Percentiles rank a stretch among this genome's conserved stretches.
Conservation (phyloP, 2,797 vertebrate species). For the Acanthopagrus latus region DNA sequence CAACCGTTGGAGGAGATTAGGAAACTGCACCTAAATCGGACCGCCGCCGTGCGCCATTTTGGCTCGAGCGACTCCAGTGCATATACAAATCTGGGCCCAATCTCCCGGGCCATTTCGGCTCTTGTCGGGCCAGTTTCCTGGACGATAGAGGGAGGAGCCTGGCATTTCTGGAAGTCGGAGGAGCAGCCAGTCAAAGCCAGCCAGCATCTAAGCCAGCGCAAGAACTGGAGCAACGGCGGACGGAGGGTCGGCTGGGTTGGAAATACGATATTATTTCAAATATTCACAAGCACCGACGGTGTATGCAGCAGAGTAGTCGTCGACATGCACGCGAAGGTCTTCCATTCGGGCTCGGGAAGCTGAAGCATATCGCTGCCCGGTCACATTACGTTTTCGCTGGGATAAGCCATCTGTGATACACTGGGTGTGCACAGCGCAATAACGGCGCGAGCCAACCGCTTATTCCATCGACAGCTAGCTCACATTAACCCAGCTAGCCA, state of each 20-base stretch:
- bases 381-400: conserved; percentile 51
- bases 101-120: conserved; percentile 66
- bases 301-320: conserved; percentile 23
- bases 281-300: conserved; percentile 34
- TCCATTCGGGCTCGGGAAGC: conserved; percentile 66
- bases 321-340: conserved; percentile 62
- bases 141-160: conserved; percentile 83
- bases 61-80: conserved; percentile 64
- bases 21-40: conserved; percentile 79
- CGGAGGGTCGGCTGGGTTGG: conserved; percentile 52
- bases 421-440: conserved; percentile 72
- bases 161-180: conserved; percentile 84
- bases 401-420: conserved; percentile 72
- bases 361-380: conserved; percentile 65
- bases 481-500: conserved; percentile 49
- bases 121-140: conserved; percentile 76
- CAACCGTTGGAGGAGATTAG: conserved; percentile 73
- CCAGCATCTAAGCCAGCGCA: conserved; percentile 77
- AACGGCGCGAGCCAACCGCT: conserved; percentile 71
- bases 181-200: conserved; percentile 75
- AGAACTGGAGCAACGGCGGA: conserved; percentile 72
- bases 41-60: conserved; percentile 76
- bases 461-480: conserved; percentile 66
- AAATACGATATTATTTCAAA: conserved; percentile 46
- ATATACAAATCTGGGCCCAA: background rate